Evolutionary conservation across 1,140 invertebrate species (phyloP).

Genomic region (Drosophila truncata): DNA sequence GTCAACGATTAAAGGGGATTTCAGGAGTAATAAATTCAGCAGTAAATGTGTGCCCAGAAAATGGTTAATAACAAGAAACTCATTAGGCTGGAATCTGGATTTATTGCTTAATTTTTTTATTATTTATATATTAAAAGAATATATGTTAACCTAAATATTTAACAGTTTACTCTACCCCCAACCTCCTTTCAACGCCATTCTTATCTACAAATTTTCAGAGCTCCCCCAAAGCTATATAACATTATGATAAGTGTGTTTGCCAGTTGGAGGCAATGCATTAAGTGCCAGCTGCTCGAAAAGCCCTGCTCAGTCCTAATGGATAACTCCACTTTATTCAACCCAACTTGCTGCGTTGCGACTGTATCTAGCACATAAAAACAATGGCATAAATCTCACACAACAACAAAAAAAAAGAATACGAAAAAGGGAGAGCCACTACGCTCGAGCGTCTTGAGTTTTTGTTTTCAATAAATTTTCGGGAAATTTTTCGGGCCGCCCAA

Average conservation of each 20-base stretch:
- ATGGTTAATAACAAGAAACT: background rate
- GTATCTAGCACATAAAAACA: conserved; percentile 46
- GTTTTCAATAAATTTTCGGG: conserved; percentile 73
- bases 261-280: conserved; percentile 36
- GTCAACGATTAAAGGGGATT: conserved; percentile 30
- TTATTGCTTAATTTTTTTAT: background rate
- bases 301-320: conserved; percentile 34
- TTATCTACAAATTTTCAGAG: background rate
- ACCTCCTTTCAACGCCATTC: background rate
- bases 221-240: background rate
- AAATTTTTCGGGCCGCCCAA: conserved; percentile 41
- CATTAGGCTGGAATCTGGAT: background rate
- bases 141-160: background rate
- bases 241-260: conserved; percentile 38
- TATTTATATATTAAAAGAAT: too few species aligned
- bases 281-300: conserved; percentile 21
- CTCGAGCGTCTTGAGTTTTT: conserved; percentile 58
- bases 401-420: conserved; percentile 37
- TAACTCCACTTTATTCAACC: conserved; percentile 32
- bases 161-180: too few species aligned
- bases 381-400: conserved; percentile 63
- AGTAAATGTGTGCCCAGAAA: too few species aligned
- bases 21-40: background rate
- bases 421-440: conserved; percentile 15
- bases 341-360: conserved; percentile 6